Base-by-base conservation (phyloP, 2,888 invertebrate genomes). In the Caenorhabditis drosophilae region DNA sequence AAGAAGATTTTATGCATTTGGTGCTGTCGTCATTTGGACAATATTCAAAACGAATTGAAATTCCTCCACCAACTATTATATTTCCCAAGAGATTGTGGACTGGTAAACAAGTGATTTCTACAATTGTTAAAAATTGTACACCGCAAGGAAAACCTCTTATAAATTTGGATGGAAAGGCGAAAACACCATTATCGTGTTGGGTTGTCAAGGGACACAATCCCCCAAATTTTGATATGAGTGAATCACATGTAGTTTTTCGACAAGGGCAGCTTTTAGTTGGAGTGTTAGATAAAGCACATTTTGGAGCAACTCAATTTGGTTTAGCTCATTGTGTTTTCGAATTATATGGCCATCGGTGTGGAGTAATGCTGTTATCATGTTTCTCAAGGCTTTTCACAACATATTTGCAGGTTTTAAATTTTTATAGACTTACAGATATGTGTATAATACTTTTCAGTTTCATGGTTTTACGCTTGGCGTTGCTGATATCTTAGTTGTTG, bases 311-410 rank as follows among this genome's bases (percentile, higher is more conserved):
- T 0, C 90, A 92, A 0, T 96, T 90, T 84, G 93, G 97, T 73
- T 88, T 99, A 34, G 89, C 96, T 18, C 98, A 99, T 84, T 91
- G 92, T 81, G 90, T 94, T 85, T 93, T 91, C 85, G 98, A 94
- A 88, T 85, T 98, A 27, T 98, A 98, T 85, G 97, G 97, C 0
- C 93, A 92, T 0, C 87, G 88, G 22, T 89, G 90, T 67, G 92
- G 95, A 0, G 90, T 90, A 45, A 88, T 89, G 49, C 84, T 98
- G 38, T 85, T 98, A 11, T 93, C 92, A 56, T 89, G 93, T 1
- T 90, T 98, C 79, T 92, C 94, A 0, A 91, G 93, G 85, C 86
- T 97, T 0, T 97, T 97, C 83, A 94, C 93, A 11, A 88, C 89
- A 61, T 94, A 90, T 83, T 87, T 98, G 2, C 94, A 95, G 86